phyloP scores from a whole-genome alignment of 2,888 invertebrate genomes.

The Oscheius sp. region DNA sequence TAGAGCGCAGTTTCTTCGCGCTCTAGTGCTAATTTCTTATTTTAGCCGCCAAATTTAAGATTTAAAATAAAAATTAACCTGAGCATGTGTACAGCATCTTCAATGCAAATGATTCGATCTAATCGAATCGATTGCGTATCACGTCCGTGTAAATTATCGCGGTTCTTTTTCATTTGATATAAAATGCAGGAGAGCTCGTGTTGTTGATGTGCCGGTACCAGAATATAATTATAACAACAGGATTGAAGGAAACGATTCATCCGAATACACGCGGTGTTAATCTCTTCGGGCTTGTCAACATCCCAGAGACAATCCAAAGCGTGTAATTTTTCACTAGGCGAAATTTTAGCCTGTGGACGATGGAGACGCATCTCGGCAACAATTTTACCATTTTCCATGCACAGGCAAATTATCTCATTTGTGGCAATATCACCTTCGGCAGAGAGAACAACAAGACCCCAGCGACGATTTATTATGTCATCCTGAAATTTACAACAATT shows the following conservation, averaged over 20 bases:
- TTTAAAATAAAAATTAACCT: no score
- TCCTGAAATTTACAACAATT: conserved; percentile 9
- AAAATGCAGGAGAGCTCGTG: conserved; percentile 1
- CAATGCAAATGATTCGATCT: conserved; percentile 35
- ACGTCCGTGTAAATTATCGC: conserved; percentile 21
- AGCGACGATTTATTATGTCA: conserved; percentile 10
- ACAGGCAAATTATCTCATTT: conserved; percentile 19
- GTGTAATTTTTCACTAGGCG: neutral
- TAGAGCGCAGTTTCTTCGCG: no score
- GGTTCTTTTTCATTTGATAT: conserved; percentile 30
- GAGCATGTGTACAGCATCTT: conserved; percentile 31
- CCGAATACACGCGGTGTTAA: conserved; percentile 19
- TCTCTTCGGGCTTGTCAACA: conserved; percentile 6
- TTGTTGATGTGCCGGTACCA: conserved; percentile 34
- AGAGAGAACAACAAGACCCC: conserved; percentile 28
- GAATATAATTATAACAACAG: conserved; percentile 32
- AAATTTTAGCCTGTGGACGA: neutral
- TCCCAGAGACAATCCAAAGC: conserved; percentile 14
- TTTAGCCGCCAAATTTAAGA: no score
- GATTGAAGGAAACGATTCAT: conserved; percentile 25
- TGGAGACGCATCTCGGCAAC: conserved; percentile 16
- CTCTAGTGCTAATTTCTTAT: neutral
- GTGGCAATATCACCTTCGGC: neutral
- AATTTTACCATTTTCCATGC: conserved; percentile 10
- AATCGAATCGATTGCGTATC: conserved; percentile 37